Percentiles rank a stretch among this genome's conserved stretches.
Evolutionary conservation across 2,888 invertebrate genomes (phyloP).

Genomic region (Cerastis leucographa): DNA sequence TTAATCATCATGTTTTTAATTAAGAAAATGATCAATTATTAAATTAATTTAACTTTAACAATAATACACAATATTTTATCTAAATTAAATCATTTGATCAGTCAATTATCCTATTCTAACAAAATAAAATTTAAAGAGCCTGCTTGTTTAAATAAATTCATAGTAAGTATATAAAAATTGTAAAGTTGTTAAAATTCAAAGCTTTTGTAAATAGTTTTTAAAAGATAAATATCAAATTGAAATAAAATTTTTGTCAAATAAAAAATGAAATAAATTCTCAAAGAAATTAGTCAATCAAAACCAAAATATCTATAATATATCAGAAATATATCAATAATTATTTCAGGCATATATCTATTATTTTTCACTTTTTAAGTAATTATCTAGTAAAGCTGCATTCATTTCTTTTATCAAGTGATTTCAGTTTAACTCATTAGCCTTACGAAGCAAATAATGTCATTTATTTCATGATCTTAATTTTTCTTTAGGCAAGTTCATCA

Average conservation of each 20-base stretch:
- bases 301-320: too few species aligned
- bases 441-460: neutral
- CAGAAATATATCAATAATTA: too few species aligned
- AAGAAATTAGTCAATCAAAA: neutral
- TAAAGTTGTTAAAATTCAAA: neutral
- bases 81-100: conserved; percentile 28
- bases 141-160: neutral
- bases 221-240: neutral
- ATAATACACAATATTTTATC: neutral
- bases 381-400: neutral
- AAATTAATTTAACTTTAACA: conserved; percentile 13
- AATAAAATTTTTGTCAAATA: neutral
- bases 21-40: neutral
- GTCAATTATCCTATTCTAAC: conserved; percentile 16
- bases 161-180: neutral
- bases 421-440: neutral
- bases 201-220: neutral
- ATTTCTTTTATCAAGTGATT: neutral
- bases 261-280: neutral
- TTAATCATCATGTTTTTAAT: conserved; percentile 65
- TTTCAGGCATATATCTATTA: neutral
- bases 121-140: neutral
- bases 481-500: neutral
- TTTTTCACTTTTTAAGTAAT: neutral
- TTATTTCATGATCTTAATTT: neutral